Conservation (phyloP, 2,797 vertebrate genomes). For the Botia kubotai region DNA sequence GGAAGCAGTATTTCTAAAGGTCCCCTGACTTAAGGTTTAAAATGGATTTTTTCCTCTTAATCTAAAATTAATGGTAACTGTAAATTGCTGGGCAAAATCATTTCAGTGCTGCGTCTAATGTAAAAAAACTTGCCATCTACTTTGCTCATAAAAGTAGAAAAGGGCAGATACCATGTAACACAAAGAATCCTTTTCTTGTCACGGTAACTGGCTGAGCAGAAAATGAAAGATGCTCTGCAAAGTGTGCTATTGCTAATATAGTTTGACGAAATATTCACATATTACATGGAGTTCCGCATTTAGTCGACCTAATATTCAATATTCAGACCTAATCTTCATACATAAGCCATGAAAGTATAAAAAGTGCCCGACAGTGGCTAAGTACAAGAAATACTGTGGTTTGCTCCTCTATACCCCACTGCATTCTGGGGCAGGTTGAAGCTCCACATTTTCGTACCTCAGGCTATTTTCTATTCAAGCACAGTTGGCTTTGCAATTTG, state of each 20-base stretch:
- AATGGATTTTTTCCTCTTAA: conserved; percentile 11
- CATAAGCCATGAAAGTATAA: not conserved
- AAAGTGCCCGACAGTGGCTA: not conserved
- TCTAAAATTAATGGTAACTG: conserved; percentile 39
- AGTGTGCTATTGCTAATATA: not conserved
- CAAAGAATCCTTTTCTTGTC: conserved; percentile 1
- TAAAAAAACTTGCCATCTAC: conserved; percentile 1
- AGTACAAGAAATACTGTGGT: not conserved
- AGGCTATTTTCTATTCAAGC: conserved; percentile 51
- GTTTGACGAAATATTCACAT: not conserved
- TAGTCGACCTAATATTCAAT: not conserved
- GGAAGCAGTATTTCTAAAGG: conserved; percentile 52
- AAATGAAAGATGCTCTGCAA: not conserved
- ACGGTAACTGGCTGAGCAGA: conserved; percentile 12
- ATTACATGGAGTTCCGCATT: not conserved
- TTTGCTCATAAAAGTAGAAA: conserved; percentile 25
- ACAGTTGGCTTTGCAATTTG: conserved; percentile 57
- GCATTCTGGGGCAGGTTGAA: conserved; percentile 40
- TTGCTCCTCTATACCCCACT: conserved; percentile 4
- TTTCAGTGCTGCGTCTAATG: conserved; percentile 16
- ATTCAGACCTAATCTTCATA: not conserved
- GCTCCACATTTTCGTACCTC: conserved; percentile 37
- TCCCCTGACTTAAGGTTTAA: conserved; percentile 40
- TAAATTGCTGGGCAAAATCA: conserved; percentile 25
- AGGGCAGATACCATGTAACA: conserved; percentile 32